phyloP scores from a whole-genome alignment of 2,113 vertebrate genomes.

The Dasyornis broadbenti region DNA sequence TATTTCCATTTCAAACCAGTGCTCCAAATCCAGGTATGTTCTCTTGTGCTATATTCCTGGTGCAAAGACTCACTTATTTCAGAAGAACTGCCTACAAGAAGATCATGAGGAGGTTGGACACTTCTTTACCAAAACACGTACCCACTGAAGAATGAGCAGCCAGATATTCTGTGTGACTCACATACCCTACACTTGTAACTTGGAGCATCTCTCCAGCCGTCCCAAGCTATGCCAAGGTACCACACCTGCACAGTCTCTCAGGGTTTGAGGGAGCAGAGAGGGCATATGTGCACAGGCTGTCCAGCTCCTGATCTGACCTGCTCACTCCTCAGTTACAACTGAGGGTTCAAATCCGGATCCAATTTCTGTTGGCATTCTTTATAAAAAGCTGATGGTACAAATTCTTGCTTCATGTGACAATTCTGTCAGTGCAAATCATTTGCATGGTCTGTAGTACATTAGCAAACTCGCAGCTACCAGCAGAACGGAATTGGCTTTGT shows the following conservation, averaged over 20 bases:
- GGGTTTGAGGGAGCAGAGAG: not conserved
- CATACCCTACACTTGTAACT: not conserved
- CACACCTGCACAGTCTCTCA: not conserved
- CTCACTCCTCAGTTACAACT: not conserved
- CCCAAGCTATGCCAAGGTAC: not conserved
- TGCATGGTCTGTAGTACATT: not conserved
- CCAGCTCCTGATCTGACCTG: not conserved
- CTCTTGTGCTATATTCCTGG: not conserved
- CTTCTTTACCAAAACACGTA: rapidly evolving
- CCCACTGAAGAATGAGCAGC: not conserved
- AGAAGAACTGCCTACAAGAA: not conserved
- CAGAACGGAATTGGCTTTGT: not conserved
- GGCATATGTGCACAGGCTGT: not conserved
- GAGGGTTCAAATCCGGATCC: not conserved
- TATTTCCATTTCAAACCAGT: not conserved
- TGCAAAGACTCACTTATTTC: not conserved
- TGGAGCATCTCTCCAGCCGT: not conserved
- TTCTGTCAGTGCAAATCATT: not conserved
- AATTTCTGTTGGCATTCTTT: slow-evolving; percentile 47
- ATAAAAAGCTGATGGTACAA: not conserved
- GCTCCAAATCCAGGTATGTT: not conserved
- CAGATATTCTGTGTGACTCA: not conserved
- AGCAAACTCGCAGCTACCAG: not conserved
- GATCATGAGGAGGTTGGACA: not conserved
- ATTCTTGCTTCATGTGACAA: not conserved